Evolutionary conservation across 2,888 invertebrate species (phyloP).

Genomic region (Boloria selene): DNA sequence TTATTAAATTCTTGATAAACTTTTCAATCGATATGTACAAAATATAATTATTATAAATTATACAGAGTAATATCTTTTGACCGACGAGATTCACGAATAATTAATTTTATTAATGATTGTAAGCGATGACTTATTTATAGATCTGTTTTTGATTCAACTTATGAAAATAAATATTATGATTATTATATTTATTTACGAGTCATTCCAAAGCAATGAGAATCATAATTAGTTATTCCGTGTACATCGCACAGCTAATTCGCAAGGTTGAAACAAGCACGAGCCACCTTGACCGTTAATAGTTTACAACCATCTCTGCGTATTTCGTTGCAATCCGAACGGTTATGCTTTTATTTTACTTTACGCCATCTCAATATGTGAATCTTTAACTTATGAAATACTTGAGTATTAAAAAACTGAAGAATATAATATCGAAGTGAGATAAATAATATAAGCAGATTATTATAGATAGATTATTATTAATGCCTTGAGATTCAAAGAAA

Average conservation of each 20-base stretch:
- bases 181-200: slow-evolving; percentile 35
- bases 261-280: slow-evolving; percentile 71
- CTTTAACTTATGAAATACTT: background rate
- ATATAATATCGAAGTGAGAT: too few relatives aligned
- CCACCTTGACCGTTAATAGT: slow-evolving; percentile 72
- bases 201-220: slow-evolving; percentile 49
- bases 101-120: background rate
- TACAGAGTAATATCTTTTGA: slow-evolving; percentile 2
- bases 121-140: too few relatives aligned
- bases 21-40: slow-evolving; percentile 7
- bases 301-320: slow-evolving; percentile 67
- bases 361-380: background rate
- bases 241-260: slow-evolving; percentile 61
- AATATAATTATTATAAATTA: slow-evolving; percentile 3
- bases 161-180: background rate
- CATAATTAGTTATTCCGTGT: slow-evolving; percentile 49
- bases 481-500: too few relatives aligned
- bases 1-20: background rate
- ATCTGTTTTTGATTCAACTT: slow-evolving; percentile 1
- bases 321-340: slow-evolving; percentile 62
- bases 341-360: slow-evolving; percentile 42
- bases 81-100: background rate
- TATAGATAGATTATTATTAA: too few relatives aligned
- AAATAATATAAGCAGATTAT: too few relatives aligned
- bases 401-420: too few relatives aligned